Conservation (phyloP, 2,797 vertebrate genomes). For the Pantherophis alleghaniensis region DNA sequence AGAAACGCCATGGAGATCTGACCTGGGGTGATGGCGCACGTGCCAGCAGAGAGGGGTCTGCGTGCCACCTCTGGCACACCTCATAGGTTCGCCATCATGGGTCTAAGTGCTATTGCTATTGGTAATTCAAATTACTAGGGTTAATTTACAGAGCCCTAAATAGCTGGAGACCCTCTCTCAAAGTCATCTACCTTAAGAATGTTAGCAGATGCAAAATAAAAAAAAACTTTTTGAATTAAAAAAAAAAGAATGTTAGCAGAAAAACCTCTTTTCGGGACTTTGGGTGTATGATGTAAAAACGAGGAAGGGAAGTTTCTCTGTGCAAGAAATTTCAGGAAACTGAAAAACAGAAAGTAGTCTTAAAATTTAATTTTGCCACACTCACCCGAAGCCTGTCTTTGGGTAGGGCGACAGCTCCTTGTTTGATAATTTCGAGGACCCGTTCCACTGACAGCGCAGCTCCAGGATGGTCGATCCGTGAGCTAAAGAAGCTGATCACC, state of each 20-base stretch:
- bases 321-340: neutral
- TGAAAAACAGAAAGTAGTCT: neutral
- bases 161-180: neutral
- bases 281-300: neutral
- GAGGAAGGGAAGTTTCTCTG: neutral
- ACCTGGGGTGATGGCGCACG: too few relatives aligned
- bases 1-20: too few relatives aligned
- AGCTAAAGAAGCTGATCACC: constrained; percentile 96
- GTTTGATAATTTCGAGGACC: constrained; percentile 98
- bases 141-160: neutral
- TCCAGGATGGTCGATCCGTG: constrained; percentile 89
- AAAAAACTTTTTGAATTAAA: too few relatives aligned
- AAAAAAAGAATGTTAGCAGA: neutral
- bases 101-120: neutral
- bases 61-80: too few relatives aligned
- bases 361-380: neutral
- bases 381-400: constrained; percentile 94
- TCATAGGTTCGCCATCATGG: too few relatives aligned
- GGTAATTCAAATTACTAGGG: neutral
- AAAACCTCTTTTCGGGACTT: neutral
- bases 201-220: neutral
- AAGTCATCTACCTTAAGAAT: neutral
- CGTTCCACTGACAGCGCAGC: constrained; percentile 93
- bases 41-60: too few relatives aligned
- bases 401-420: constrained; percentile 91